These are phyloP conservation scores for Pygoscelis antarcticus DNA, from an alignment of 2,113 vertebrate genomes.

Conservation along the genomic window DNA sequence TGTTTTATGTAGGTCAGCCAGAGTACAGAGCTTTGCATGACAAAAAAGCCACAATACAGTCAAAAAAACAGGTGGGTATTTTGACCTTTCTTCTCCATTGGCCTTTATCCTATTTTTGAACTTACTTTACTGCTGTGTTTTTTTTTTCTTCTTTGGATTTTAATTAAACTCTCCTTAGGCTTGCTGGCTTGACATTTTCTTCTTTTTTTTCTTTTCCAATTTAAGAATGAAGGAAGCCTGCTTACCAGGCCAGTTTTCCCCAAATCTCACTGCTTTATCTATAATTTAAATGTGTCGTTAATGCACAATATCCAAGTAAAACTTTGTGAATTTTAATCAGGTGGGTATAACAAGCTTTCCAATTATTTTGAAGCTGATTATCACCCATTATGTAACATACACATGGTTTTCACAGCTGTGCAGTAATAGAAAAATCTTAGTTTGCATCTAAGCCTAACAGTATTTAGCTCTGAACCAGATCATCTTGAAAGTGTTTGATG, in stretches of 20 bases:
- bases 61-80: not conserved
- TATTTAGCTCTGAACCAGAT: not conserved
- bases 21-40: not conserved
- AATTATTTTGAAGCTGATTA: not conserved
- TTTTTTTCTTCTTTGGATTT: not conserved
- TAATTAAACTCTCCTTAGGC: not conserved
- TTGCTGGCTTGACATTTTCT: not conserved
- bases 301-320: not conserved
- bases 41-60: not conserved
- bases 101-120: not conserved
- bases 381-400: not conserved
- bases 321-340: constrained; percentile 5
- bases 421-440: not conserved
- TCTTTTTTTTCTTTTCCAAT: not conserved
- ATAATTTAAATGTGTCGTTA: constrained; percentile 9
- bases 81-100: not conserved
- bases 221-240: not conserved
- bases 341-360: not conserved
- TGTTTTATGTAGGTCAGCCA: not conserved
- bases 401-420: not conserved
- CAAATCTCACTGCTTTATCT: not conserved
- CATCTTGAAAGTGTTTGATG: not conserved
- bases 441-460: not conserved
- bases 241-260: not conserved
- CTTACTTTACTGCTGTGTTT: not conserved